Conservation (phyloP, 2,888 invertebrate species). For the Hedychridium roseum region DNA sequence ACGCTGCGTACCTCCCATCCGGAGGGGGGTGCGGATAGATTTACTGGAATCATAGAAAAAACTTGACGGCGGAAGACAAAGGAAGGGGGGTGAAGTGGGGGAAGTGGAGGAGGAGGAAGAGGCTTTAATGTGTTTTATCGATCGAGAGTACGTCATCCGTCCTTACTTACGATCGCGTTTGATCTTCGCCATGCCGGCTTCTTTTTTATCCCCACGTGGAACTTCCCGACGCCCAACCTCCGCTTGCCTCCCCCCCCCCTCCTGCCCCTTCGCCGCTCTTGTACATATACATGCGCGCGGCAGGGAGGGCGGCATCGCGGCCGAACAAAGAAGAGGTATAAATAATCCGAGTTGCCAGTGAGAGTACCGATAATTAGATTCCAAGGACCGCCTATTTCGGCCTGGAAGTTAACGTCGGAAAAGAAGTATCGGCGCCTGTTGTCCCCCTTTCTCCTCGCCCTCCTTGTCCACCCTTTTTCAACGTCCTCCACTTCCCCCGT, state of each 20-base stretch:
- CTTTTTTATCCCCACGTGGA: not conserved
- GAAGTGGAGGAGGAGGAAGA: not conserved
- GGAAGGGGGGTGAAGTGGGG: too few relatives aligned
- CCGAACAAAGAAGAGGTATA: conserved; percentile 48
- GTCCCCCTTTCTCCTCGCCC: not conserved
- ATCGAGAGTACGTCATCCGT: conserved; percentile 2
- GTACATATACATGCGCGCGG: conserved; percentile 5
- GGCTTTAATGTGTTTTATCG: not conserved
- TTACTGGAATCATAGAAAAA: too few relatives aligned
- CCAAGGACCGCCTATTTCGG: conserved; percentile 47
- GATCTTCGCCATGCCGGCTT: not conserved
- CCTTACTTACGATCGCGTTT: not conserved
- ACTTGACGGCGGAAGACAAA: too few relatives aligned
- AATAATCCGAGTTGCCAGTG: conserved; percentile 48
- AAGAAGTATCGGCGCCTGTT: conserved; percentile 36
- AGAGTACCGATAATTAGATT: conserved; percentile 52
- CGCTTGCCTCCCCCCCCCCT: not conserved
- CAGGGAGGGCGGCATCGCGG: conserved; percentile 17
- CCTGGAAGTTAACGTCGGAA: conserved; percentile 42
- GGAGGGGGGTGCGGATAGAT: too few relatives aligned
- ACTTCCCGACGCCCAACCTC: too few relatives aligned
- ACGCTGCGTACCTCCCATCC: too few relatives aligned
- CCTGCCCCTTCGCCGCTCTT: not conserved
- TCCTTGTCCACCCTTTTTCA: not conserved
- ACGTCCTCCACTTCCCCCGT: not conserved